A percentile compares a stretch with the other conserved stretches of the same genome.
These are phyloP conservation scores for Pteruthius melanotis DNA, from an alignment of 2,113 vertebrate genomes.

Conservation along the genomic window DNA sequence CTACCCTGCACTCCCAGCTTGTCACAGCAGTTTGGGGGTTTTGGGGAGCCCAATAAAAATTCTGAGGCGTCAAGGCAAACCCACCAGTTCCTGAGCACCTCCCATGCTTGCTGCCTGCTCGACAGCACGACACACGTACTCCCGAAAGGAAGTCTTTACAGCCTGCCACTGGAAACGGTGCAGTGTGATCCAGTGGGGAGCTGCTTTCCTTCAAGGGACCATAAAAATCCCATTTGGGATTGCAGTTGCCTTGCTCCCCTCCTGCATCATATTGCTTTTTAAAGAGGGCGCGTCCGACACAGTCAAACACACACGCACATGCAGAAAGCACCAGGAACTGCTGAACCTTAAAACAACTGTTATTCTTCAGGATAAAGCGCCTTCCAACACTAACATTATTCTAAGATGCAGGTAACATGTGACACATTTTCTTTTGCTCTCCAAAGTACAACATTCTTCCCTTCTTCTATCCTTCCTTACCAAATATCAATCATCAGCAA, in stretches of 20 bases:
- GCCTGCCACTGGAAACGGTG: not conserved
- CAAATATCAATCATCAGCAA: slow-evolving; percentile 73
- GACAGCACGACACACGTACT: not conserved
- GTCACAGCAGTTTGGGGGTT: not conserved
- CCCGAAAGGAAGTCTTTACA: not conserved
- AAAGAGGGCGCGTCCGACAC: not conserved
- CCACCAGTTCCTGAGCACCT: not conserved
- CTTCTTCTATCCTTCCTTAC: slow-evolving; percentile 55
- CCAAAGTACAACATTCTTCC: slow-evolving; percentile 57
- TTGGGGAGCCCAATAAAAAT: not conserved
- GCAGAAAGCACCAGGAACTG: not conserved
- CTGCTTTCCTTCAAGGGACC: slow-evolving; percentile 57
- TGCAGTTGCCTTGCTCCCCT: slow-evolving; percentile 28
- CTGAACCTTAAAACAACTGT: slow-evolving; percentile 55
- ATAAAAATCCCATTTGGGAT: slow-evolving; percentile 63
- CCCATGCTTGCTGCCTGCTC: fast-evolving
- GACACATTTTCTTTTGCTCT: slow-evolving; percentile 52
- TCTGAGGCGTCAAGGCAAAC: not conserved
- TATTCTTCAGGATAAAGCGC: not conserved
- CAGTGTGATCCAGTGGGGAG: slow-evolving; percentile 5
- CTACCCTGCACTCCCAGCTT: not conserved
- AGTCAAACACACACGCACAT: not conserved
- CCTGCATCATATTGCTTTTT: slow-evolving; percentile 1
- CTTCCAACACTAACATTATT: slow-evolving; percentile 65
- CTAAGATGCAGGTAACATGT: slow-evolving; percentile 69